Evolutionary conservation across 2,888 invertebrate species (phyloP), one percentile per base, ranked within the genome.

Genomic region (Zeuzera pyrina): DNA sequence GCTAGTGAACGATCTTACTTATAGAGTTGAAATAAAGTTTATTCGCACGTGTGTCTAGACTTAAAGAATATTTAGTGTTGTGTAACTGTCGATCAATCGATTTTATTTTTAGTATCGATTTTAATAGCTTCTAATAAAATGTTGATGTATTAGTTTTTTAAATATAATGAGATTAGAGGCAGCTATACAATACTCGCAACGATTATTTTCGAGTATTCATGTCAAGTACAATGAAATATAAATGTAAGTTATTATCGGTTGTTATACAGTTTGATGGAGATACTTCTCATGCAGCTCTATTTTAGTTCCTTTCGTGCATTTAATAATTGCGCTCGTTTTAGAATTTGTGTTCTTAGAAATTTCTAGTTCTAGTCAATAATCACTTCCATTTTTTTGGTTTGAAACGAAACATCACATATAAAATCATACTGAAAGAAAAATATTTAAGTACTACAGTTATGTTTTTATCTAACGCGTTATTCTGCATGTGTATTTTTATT

Each of bases 351-450:
- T 57, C 51, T 60, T 58, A 42, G 36, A 52, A 61, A 59, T 52
- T 47, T 49, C 58, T 65, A 70, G 61, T 65, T 78, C 78, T 78
- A 78, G 78, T 78, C 77, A 77, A 45, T 52, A 48, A 12, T 52
- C 50, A 57, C 72, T 74, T 74, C 71, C 73, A 46, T 36, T 46
- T 49, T 43, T 42, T 47, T 33, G 45, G 34, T 45, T 54, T 34
- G 49, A 29, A 42, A n/a, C n/a, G n/a, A n/a, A 52, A 43, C 73
- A 74, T 73, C 73, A 73, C 74, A 71, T 54, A 57, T 50, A 35
- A 21, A 19, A 19, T 19, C 5, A 11, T 12, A 26, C 12, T 31
- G 8, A 47, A 42, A 42, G 45, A 42, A 45, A 37, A 49, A 43
- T 45, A 35, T 38, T 40, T 46, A 36, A 45, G 23, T 31, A 42